These are phyloP conservation scores for Urosaurus nigricauda DNA, from an alignment of 2,797 vertebrate species.

Conservation along the genomic window DNA sequence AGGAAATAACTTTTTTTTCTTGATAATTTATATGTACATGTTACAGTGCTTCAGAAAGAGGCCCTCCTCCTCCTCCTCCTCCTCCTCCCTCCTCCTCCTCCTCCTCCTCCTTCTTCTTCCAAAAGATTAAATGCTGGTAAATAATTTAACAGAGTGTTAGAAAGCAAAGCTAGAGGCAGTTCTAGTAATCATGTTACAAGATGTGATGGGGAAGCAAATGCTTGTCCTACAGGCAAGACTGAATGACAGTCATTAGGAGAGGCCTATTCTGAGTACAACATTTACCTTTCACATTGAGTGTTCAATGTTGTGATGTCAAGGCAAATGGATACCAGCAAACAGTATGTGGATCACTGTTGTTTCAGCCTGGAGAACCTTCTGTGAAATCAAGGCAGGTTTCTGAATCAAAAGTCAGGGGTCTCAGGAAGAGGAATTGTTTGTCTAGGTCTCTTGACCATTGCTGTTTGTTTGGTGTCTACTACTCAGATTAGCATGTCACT, in stretches of 20 bases:
- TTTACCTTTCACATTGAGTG: background rate
- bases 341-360: background rate
- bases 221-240: background rate
- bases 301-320: background rate
- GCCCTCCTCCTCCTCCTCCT: background rate
- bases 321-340: background rate
- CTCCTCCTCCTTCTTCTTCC: background rate
- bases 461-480: background rate
- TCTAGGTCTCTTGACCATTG: background rate
- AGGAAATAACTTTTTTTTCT: background rate
- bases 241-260: accelerated
- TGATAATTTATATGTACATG: background rate
- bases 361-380: background rate
- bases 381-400: background rate
- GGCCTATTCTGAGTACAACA: background rate
- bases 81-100: no score
- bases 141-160: conserved; percentile 24
- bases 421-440: background rate
- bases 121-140: background rate
- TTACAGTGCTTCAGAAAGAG: conserved; percentile 26
- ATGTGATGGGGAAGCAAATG: background rate
- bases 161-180: background rate
- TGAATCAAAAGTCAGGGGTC: background rate
- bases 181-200: conserved; percentile 11
- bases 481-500: background rate